Base-by-base conservation (phyloP, 2,888 invertebrate species). In the Latrodectus elegans region DNA sequence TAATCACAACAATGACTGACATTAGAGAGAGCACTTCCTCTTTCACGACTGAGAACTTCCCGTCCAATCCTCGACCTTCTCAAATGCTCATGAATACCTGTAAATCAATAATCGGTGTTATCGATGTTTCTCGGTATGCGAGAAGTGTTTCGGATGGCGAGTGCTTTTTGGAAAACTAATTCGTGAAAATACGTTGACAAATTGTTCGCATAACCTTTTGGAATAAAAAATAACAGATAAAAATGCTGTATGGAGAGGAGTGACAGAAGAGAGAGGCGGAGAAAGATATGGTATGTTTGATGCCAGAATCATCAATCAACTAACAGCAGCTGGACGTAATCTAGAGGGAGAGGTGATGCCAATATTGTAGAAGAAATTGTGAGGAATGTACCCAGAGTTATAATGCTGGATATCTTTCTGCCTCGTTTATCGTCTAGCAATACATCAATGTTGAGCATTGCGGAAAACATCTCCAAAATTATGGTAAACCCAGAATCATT, bases 281-380 rank as follows among this genome's bases (percentile, higher is more conserved):
- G 52, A 77, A 67, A 84, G 84, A 78, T 84, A 84, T 77, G 78
- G 84, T 84, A 78, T 78, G 78, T 53, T 38, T 38, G 38, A 38
- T 77, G 84, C 72, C 77, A 17, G 55, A 67, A 84, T 67, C 84
- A 84, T 84, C 78, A 84, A 84, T 84, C 84, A 84, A 60, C 49
- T 52, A 72, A 53, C 84, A 78, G 71, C 84, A 84, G 84, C 77
- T 78, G 77, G 72, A 73, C 77, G 77, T 78, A 84, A 84, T 84
- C 84, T 84, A 78, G 73, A 84, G 73, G 78, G 84, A 84, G 77
- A 84, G 84, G 65, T 73, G 73, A 77, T 77, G 84, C 84, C 84
- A 84, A 84, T 84, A 78, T 84, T 78, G 77, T 78, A 84, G 84
- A 84, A 78, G 84, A 84, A 84, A 84, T 84, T 78, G 84, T 67